Conservation (phyloP, 30 jellyfish, hydroid and myxozoan species). For the Nemopilema nomurai region DNA sequence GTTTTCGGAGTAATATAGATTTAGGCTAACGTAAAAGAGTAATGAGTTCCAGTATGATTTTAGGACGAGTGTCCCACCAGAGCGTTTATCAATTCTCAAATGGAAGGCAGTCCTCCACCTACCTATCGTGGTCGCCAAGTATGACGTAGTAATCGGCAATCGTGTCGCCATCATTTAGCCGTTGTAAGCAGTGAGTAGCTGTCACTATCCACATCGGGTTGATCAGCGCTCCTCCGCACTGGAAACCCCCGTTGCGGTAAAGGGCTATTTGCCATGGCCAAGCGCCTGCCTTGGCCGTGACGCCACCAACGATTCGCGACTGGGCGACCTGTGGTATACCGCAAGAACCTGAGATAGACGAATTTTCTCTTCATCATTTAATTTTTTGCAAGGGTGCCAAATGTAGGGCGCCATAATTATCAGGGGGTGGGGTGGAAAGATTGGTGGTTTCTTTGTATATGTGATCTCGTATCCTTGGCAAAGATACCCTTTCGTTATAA, state of each 20-base stretch:
- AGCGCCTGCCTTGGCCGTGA: slow-evolving; percentile 50
- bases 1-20: too few relatives aligned
- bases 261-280: slow-evolving; percentile 78
- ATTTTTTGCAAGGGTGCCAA: too few relatives aligned
- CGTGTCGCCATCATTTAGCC: background rate
- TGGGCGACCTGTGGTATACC: slow-evolving; percentile 27
- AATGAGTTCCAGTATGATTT: too few relatives aligned
- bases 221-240: slow-evolving; percentile 66
- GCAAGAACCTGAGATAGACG: background rate
- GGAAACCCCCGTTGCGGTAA: slow-evolving; percentile 1
- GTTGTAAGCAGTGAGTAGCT: slow-evolving; percentile 49
- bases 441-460: too few relatives aligned
- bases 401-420: too few relatives aligned
- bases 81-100: too few relatives aligned
- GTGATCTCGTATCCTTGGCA: too few relatives aligned
- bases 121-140: slow-evolving; percentile 41
- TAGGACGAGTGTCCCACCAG: too few relatives aligned
- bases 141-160: slow-evolving; percentile 23
- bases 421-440: too few relatives aligned
- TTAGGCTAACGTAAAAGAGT: too few relatives aligned
- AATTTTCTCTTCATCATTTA: background rate
- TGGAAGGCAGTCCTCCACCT: background rate
- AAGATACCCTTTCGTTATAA: too few relatives aligned
- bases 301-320: slow-evolving; percentile 46
- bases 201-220: slow-evolving; percentile 56